These are phyloP conservation scores for Gulo gulo DNA, from an alignment of 2,113 vertebrate genomes.

Conservation along the genomic window DNA sequence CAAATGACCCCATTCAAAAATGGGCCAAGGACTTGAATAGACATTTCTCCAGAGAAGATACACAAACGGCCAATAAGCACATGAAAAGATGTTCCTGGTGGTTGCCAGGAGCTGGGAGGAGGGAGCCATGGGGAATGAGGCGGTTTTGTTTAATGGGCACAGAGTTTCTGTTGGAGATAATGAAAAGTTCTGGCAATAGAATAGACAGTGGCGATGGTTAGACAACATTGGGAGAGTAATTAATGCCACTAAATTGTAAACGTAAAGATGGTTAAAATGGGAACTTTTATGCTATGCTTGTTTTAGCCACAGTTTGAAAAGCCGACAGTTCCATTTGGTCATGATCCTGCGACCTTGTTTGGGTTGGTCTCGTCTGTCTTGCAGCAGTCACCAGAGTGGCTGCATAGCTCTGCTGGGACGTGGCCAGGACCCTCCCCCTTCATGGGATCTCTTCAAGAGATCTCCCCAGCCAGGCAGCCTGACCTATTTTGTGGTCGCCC, in stretches of 20 bases:
- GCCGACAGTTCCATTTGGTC: background rate
- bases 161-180: background rate
- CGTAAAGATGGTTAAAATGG: background rate
- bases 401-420: background rate
- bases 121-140: background rate
- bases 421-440: background rate
- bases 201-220: background rate
- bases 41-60: background rate
- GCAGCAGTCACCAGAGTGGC: background rate
- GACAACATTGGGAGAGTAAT: background rate
- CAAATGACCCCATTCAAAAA: background rate
- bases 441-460: background rate
- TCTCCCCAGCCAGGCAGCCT: background rate
- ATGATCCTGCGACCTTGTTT: background rate
- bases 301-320: background rate
- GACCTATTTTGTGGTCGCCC: background rate
- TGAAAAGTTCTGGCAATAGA: background rate
- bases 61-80: background rate
- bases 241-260: background rate
- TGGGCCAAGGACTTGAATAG: background rate
- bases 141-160: background rate
- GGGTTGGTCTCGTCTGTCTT: background rate
- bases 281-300: background rate
- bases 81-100: background rate
- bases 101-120: background rate